phyloP scores from a whole-genome alignment of 1,140 invertebrate species.

The Semibalanus balanoides region DNA sequence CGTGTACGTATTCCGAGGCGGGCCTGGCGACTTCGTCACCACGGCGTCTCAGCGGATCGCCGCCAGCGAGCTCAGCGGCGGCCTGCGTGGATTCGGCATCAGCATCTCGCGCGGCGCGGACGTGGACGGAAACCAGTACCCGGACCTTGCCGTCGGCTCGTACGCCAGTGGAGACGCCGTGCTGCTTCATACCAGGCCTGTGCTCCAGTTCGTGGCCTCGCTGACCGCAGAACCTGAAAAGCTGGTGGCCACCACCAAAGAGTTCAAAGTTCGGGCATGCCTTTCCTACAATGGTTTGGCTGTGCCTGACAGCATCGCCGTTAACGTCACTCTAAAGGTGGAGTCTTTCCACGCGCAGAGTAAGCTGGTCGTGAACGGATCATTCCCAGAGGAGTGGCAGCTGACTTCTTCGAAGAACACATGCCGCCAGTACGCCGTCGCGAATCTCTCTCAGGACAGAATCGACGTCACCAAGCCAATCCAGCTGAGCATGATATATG shows the following conservation, averaged over 20 bases:
- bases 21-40: not conserved
- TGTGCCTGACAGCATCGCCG: not conserved
- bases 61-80: constrained; percentile 13
- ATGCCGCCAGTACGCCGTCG: not conserved
- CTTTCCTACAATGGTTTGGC: not conserved
- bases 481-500: not conserved
- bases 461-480: not conserved
- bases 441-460: not conserved
- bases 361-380: not conserved
- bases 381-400: not conserved
- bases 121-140: constrained; percentile 32
- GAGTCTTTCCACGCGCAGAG: not conserved
- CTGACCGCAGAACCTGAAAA: not conserved
- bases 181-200: constrained; percentile 19
- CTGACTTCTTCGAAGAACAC: not conserved
- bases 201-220: constrained; percentile 1
- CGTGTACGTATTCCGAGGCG: constrained; percentile 40
- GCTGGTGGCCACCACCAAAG: not conserved
- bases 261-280: not conserved
- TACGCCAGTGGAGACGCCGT: constrained; percentile 22
- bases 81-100: constrained; percentile 27
- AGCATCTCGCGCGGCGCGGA: constrained; percentile 25
- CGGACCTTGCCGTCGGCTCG: constrained; percentile 27
- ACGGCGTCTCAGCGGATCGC: constrained; percentile 22
- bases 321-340: not conserved